These are phyloP conservation scores for Danio aesculapii DNA, from an alignment of 2,797 vertebrate species.

Conservation along the genomic window DNA sequence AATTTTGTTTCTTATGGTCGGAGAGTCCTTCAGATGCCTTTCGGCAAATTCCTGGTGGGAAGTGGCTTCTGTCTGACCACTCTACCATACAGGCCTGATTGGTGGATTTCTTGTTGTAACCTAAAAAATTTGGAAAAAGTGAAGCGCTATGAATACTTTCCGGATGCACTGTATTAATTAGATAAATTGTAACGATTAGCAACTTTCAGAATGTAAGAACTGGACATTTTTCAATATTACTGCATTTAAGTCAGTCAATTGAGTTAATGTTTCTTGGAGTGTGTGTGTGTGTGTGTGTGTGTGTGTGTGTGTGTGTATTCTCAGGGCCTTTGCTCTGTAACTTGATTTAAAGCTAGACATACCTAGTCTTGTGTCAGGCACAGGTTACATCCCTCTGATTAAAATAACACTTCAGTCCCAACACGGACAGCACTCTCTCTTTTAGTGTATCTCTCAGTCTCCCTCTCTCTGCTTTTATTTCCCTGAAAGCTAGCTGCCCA, in stretches of 20 bases:
- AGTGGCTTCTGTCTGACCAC: no score
- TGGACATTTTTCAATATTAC: not conserved
- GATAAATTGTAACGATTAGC: no score
- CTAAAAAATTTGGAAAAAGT: no score
- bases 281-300: not conserved
- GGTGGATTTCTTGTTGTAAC: no score
- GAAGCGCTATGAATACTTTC: not conserved
- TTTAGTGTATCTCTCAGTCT: constrained; percentile 4
- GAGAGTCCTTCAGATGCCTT: no score
- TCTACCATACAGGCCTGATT: no score
- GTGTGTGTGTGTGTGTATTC: constrained; percentile 12
- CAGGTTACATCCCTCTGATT: constrained; percentile 31
- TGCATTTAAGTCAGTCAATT: not conserved
- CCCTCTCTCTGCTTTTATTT: not conserved
- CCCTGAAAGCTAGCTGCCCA: not conserved
- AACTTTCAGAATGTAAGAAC: not conserved
- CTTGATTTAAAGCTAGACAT: constrained; percentile 45
- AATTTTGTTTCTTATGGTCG: no score
- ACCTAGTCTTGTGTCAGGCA: constrained; percentile 25
- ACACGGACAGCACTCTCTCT: constrained; percentile 1
- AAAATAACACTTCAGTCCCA: constrained; percentile 26
- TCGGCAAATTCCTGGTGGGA: no score
- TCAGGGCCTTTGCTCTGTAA: constrained; percentile 49
- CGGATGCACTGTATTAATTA: not conserved
- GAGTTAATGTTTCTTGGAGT: constrained; percentile 29